Base-by-base conservation (phyloP, 2,113 vertebrate species). In the Mesocricetus auratus region DNA sequence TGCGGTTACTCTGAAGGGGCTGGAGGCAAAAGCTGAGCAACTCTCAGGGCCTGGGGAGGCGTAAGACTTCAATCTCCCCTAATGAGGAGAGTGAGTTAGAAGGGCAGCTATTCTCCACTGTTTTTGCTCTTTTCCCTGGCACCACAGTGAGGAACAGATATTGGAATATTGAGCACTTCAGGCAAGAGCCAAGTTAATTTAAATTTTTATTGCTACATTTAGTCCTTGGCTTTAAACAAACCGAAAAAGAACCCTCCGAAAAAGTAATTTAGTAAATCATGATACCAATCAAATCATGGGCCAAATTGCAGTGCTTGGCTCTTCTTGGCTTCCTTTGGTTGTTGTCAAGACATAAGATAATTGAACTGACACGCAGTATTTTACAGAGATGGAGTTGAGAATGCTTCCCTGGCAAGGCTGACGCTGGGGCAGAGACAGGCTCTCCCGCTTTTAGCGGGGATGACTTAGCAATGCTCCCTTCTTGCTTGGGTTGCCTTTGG, bases 201-300 rank as follows among this genome's bases (percentile, higher is more conserved):
- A 96, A 95, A 97, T 97, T 95, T 97, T 97, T 95, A 97, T 96
- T 95, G 95, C 81, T 96, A 89, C 91, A 94, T 95, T 96, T 89
- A 97, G 92, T 97, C 73, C 31, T 93, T 96, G 77, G 90, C 94
- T 97, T 97, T 97, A 97, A 95, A 95, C 89, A 97, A 96, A 94
- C 86, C 53, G 42, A 64, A 85, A 97, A 94, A 94, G 87, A 92
- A 86, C 73, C 26, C 92, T 97, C 42, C 64, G 64, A 92, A 96
- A 96, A 96, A 92, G 68, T 83, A 95, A 95, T 95, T 95, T 95
- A 94, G 88, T 94, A 96, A 97, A 96, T 97, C 90, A 96, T 91
- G 86, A 69, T 74, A 86, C 89, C 86, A 97, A 96, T 78, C 88
- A 93, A 95, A 95, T 83, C 90, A 71, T 82, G 36, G 95, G 95